These are phyloP conservation scores for Nansenia antarctica DNA, from an alignment of 2,113 vertebrate species.

Conservation along the genomic window DNA sequence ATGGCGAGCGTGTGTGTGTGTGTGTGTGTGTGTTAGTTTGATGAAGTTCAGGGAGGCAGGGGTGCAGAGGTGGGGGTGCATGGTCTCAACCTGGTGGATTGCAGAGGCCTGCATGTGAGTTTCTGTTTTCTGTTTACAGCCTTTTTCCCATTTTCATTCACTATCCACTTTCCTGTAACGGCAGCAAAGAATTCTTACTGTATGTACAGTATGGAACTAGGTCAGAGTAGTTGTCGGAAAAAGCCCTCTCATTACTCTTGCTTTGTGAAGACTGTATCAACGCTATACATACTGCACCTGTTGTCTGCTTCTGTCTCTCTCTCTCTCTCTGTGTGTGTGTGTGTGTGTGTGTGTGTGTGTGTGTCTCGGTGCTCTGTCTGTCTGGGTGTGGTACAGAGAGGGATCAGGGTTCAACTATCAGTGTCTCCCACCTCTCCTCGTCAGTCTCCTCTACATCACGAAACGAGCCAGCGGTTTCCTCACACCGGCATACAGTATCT, in stretches of 20 bases:
- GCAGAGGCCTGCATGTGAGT: constrained; percentile 23
- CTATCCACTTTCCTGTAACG: constrained; percentile 44
- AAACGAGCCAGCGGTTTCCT: background rate
- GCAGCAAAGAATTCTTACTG: background rate
- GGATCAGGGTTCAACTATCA: background rate
- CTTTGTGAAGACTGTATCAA: background rate
- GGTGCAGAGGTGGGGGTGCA: background rate
- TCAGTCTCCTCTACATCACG: background rate
- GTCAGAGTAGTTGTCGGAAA: background rate
- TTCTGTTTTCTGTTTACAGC: constrained; percentile 46
- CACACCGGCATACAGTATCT: background rate
- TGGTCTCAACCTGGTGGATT: constrained; percentile 41
- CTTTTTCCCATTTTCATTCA: constrained; percentile 47
- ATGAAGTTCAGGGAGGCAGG: too few species aligned
- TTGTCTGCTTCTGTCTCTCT: too few species aligned
- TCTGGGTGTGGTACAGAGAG: background rate
- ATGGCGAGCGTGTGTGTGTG: too few species aligned
- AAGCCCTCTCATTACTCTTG: background rate
- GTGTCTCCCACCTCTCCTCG: background rate
- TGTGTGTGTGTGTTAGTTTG: too few species aligned
- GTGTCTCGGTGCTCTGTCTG: too few species aligned
- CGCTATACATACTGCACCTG: background rate
- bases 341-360: background rate
- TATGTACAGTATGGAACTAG: too few species aligned
- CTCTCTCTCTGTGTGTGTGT: background rate